Evolutionary conservation across 2,797 vertebrate species (phyloP).

Genomic region (Aplochiton taeniatus): DNA sequence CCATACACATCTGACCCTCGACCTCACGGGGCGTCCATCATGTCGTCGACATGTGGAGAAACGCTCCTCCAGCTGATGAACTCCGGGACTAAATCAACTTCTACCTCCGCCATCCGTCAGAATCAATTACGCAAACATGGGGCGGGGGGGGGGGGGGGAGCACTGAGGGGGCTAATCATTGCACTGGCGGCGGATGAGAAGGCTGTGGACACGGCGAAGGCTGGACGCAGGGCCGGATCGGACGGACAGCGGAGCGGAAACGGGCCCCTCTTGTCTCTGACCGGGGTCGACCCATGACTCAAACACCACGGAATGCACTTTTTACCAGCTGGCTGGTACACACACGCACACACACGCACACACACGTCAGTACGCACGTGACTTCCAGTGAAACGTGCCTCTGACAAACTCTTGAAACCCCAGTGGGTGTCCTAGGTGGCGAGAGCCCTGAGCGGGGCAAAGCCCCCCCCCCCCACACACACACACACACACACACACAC

Average conservation of each 20-base stretch:
- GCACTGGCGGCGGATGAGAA: conserved; percentile 46
- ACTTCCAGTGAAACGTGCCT: no score
- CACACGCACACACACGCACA: no score
- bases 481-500: no score
- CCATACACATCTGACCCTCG: conserved; percentile 51
- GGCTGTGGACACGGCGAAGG: conserved; percentile 19
- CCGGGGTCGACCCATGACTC: conserved; percentile 18
- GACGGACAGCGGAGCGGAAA: conserved; percentile 21
- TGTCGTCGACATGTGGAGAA: conserved; percentile 51
- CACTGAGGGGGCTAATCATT: conserved; percentile 53
- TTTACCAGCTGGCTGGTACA: conserved; percentile 42
- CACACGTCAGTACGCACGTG: no score
- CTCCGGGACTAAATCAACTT: conserved; percentile 67
- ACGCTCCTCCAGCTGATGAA: conserved; percentile 63
- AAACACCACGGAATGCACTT: conserved; percentile 29
- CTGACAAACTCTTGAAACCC: conserved; percentile 30
- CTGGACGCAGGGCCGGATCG: background rate
- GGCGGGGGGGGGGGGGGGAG: no score
- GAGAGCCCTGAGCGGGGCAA: no score
- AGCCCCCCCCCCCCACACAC: no score
- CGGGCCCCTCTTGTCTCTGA: background rate
- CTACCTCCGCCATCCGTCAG: conserved; percentile 65
- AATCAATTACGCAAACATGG: conserved; percentile 59
- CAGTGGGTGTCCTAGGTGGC: conserved; percentile 3
- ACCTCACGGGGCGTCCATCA: conserved; percentile 63